phyloP scores from a whole-genome alignment of 2,113 vertebrate genomes.

The Prolemur simus region DNA sequence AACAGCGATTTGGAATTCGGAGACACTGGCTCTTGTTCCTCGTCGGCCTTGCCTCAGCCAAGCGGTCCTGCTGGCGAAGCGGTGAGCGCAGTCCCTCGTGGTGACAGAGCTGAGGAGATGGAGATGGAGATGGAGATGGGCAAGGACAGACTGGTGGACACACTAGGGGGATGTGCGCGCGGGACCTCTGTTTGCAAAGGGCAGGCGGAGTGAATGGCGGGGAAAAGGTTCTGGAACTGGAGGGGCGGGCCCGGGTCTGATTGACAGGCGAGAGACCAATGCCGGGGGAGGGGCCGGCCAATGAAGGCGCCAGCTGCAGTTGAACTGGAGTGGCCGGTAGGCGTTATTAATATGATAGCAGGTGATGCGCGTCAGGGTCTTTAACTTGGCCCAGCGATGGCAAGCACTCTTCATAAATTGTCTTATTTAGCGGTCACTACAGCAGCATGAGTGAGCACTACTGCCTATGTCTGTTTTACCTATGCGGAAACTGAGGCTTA shows the following conservation, averaged over 20 bases:
- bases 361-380: background rate
- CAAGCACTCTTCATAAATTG: too few relatives aligned
- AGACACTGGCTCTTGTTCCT: accelerated
- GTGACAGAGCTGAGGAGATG: background rate
- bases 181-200: background rate
- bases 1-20: background rate
- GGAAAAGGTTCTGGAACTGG: background rate
- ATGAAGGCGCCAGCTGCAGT: accelerated
- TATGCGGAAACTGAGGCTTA: background rate
- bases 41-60: accelerated
- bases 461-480: background rate
- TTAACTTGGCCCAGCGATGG: too few relatives aligned
- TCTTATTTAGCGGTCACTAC: background rate
- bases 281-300: too few relatives aligned
- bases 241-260: background rate
- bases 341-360: too few relatives aligned
- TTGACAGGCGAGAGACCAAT: background rate
- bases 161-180: too few relatives aligned
- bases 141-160: background rate
- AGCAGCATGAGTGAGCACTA: background rate
- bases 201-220: background rate
- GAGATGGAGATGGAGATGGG: too few relatives aligned
- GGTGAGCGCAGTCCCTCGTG: background rate
- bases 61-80: accelerated
- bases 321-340: accelerated